These are phyloP conservation scores for Leptoclinus maculatus DNA, from an alignment of 2,797 vertebrate genomes.

Conservation along the genomic window DNA sequence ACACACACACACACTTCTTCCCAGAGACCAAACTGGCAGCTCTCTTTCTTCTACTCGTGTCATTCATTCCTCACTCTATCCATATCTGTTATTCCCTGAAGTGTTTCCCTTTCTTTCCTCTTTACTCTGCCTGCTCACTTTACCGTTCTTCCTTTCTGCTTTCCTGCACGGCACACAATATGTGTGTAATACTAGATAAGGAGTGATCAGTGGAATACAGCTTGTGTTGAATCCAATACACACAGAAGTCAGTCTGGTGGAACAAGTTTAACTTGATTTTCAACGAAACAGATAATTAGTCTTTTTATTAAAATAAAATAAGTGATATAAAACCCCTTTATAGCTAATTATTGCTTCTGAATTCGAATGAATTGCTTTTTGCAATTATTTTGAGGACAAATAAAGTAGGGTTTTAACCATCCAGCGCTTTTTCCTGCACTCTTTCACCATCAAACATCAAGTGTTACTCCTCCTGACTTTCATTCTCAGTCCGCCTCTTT, in stretches of 20 bases:
- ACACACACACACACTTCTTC: conserved; percentile 6
- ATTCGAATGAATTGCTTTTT: neutral
- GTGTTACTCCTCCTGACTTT: conserved; percentile 34
- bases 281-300: neutral
- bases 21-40: conserved; percentile 30
- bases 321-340: neutral
- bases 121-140: neutral
- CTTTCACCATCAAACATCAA: conserved; percentile 9
- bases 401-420: neutral
- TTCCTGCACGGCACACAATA: neutral
- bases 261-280: neutral
- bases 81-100: conserved; percentile 32
- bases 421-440: neutral
- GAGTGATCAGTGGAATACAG: neutral
- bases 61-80: conserved; percentile 29
- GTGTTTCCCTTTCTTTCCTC: conserved; percentile 27
- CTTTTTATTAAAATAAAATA: neutral
- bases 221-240: neutral
- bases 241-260: neutral
- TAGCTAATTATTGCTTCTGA: neutral
- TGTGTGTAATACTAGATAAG: neutral
- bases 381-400: neutral
- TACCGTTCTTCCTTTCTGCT: neutral
- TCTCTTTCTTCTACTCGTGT: conserved; percentile 23
- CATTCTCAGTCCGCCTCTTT: conserved; percentile 26